Conservation (phyloP, 2,888 invertebrate species). For the Didymodactylos carnosus region DNA sequence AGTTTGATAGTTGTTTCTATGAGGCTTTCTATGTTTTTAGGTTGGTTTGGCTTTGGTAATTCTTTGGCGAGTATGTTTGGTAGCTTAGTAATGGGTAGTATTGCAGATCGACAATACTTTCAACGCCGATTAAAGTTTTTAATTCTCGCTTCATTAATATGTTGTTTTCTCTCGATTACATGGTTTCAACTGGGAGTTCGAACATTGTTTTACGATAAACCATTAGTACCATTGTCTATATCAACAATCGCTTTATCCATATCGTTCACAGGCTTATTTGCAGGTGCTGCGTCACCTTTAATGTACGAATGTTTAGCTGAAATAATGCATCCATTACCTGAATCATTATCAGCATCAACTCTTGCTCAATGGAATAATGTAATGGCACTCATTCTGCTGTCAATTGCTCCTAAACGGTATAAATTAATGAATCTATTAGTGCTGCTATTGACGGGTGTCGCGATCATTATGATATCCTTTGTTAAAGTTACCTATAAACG, state of each 20-base stretch:
- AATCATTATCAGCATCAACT: neutral
- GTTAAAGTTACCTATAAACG: neutral
- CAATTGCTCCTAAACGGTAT: neutral
- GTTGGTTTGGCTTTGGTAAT: too few relatives aligned
- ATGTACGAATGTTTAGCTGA: neutral
- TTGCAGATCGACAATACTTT: too few relatives aligned
- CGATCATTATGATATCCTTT: neutral
- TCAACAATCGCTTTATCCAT: neutral
- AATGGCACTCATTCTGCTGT: neutral
- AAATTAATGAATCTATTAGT: neutral
- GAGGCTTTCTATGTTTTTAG: too few relatives aligned
- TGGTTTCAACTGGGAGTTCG: neutral
- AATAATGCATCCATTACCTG: neutral
- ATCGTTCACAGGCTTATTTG: neutral
- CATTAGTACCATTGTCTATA: neutral
- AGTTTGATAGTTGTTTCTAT: too few relatives aligned
- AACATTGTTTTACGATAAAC: neutral
- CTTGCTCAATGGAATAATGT: neutral
- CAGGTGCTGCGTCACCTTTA: neutral
- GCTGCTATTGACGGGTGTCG: neutral
- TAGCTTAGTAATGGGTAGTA: too few relatives aligned
- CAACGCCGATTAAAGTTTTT: too few relatives aligned
- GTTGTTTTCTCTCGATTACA: too few relatives aligned
- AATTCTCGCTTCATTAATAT: too few relatives aligned
- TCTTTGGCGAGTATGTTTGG: too few relatives aligned